These are phyloP conservation scores for Sciurus vulgaris DNA, from an alignment of 2,797 vertebrate species.

Conservation along the genomic window DNA sequence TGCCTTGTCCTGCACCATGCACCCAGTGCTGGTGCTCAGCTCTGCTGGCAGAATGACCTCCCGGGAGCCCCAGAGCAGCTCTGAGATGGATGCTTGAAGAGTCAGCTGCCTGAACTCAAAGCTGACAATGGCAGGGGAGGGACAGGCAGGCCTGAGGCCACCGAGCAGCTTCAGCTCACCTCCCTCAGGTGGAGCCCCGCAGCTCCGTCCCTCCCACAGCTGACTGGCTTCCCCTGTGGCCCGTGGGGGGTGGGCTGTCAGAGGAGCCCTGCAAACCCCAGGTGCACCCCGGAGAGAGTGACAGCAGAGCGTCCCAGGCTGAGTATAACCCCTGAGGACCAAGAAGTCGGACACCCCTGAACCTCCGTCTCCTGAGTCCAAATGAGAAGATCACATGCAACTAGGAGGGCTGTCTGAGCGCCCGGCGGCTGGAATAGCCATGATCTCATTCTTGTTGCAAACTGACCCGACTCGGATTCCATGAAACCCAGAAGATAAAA, in stretches of 20 bases:
- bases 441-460: not conserved
- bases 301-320: not conserved
- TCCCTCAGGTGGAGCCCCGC: rapidly evolving
- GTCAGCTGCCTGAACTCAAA: not conserved
- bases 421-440: not conserved
- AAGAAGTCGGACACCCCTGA: rapidly evolving
- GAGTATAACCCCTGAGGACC: not conserved
- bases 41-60: rapidly evolving
- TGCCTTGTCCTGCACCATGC: not conserved
- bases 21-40: not conserved
- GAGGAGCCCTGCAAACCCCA: not conserved
- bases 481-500: constrained; percentile 21
- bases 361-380: not conserved
- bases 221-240: not conserved
- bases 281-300: not conserved
- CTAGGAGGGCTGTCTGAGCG: not conserved
- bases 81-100: not conserved
- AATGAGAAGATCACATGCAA: not conserved
- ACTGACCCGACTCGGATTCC: not conserved
- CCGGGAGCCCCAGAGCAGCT: not conserved
- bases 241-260: rapidly evolving
- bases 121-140: rapidly evolving
- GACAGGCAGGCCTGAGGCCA: not conserved
- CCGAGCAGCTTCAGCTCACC: not conserved
- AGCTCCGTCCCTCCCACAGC: too few relatives aligned